Conservation (phyloP, 1,140 invertebrate species). For the Mactra quadrangularis region DNA sequence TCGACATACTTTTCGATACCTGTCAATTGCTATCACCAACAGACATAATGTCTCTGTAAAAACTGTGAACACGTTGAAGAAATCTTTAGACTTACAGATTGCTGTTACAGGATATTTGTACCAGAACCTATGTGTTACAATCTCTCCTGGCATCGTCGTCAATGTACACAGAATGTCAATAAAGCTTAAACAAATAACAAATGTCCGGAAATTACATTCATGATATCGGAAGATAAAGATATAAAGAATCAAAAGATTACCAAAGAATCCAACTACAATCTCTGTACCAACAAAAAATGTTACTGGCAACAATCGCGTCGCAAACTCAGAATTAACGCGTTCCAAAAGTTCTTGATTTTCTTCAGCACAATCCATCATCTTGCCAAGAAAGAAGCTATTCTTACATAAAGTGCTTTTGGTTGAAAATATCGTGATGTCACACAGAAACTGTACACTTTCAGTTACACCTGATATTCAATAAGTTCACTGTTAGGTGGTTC, state of each 20-base stretch:
- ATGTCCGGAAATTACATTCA: slow-evolving; percentile 62
- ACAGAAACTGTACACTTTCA: too few relatives aligned
- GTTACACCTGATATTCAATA: too few relatives aligned
- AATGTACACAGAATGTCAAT: slow-evolving; percentile 65
- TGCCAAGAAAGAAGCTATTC: too few relatives aligned
- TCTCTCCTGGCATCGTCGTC: too few relatives aligned
- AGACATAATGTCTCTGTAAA: slow-evolving; percentile 59
- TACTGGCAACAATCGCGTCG: slow-evolving; percentile 36
- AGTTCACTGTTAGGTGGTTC: too few relatives aligned
- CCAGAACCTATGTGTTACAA: slow-evolving; percentile 66
- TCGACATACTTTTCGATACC: slow-evolving; percentile 68
- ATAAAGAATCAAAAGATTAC: slow-evolving; percentile 67
- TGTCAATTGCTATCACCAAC: slow-evolving; percentile 66
- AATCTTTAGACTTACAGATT: slow-evolving; percentile 65
- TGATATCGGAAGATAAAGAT: slow-evolving; percentile 59
- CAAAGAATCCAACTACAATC: slow-evolving; percentile 62
- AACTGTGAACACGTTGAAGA: slow-evolving; percentile 66
- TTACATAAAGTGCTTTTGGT: too few relatives aligned
- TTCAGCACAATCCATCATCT: too few relatives aligned
- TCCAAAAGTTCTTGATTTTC: too few relatives aligned
- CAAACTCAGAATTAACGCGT: slow-evolving; percentile 55
- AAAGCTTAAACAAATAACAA: slow-evolving; percentile 65
- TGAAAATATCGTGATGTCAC: too few relatives aligned
- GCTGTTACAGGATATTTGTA: slow-evolving; percentile 63
- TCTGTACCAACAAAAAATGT: slow-evolving; percentile 52